Evolutionary conservation across 1,140 invertebrate genomes (phyloP), one percentile per base, ranked within the genome.

Genomic region (Brachionus calyciflorus): DNA sequence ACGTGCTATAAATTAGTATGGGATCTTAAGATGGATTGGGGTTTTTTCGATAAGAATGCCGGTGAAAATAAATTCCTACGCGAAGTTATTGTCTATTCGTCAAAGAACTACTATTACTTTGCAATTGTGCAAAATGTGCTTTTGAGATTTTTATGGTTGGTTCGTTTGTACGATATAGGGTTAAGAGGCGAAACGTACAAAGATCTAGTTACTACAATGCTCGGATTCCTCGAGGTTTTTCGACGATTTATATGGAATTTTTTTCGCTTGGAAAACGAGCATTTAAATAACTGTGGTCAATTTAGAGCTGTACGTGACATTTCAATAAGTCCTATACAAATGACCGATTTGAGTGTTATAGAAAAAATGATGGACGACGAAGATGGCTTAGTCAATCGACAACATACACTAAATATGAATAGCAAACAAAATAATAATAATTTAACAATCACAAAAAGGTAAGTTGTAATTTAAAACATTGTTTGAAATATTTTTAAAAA

Each of bases 21-120:
- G 95, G 95, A 98, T 83, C 90, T 98, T 4, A 94, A 93, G 85
- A 94, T 98, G 92, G 95, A 98, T 88, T 98, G 95, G 95, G 95
- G 96, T 10, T 86, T 98, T n/a, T 90, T 97, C 78, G 93, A 95
- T 82, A 90, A 89, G 77, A 90, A 90, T 73, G 90, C 92, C 12
- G 89, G 90, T 26, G 91, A 96, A 84, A 93, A 94, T 84, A 83
- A 78, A 77, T 87, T 89, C 77, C 82, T 90, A 0, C 79, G 89
- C 51, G 89, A 90, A 79, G 88, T 90, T 81, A 87, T 89, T 78
- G 89, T 90, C 49, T 90, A 90, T 82, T 87, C 84, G 0, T 86
- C 78, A 86, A 86, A 81, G 85, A 82, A 80, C 48, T 98, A 94
- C 82, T 98, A 98, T 84, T 99, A 99, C 83, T 93, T 96, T 86